Evolutionary conservation across 2,888 invertebrate species (phyloP).

Genomic region (Baccha elongata): DNA sequence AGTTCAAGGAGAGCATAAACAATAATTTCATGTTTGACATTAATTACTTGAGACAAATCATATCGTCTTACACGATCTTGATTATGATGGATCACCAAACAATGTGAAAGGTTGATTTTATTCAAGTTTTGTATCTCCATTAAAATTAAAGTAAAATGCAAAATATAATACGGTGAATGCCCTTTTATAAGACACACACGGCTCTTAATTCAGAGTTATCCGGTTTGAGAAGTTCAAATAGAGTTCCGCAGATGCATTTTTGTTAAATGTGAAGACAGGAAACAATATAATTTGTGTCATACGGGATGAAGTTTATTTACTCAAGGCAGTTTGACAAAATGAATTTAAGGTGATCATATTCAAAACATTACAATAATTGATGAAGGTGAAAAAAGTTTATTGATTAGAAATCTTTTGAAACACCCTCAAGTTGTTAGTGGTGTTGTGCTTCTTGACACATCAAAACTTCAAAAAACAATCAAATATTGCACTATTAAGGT

Average conservation of each 20-base stretch:
- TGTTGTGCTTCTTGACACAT: too few relatives aligned
- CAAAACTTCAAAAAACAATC: too few relatives aligned
- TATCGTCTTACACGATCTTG: constrained; percentile 19
- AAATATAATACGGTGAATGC: neutral
- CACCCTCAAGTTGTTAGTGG: too few relatives aligned
- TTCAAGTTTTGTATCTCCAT: neutral
- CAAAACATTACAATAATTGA: too few relatives aligned
- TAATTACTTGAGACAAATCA: constrained; percentile 39
- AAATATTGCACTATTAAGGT: too few relatives aligned
- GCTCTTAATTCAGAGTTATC: neutral
- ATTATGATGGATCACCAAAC: constrained; percentile 45
- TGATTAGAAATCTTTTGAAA: too few relatives aligned
- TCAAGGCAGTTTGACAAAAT: too few relatives aligned
- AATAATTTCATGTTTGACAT: constrained; percentile 37
- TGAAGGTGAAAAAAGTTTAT: too few relatives aligned
- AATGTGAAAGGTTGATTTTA: constrained; percentile 8
- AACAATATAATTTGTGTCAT: neutral
- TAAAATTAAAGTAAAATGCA: neutral
- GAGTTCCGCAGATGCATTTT: neutral
- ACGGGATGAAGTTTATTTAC: neutral
- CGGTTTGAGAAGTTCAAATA: neutral
- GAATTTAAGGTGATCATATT: too few relatives aligned
- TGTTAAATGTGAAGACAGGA: neutral
- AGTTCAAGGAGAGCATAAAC: constrained; percentile 42
- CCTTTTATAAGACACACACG: constrained; percentile 3